These are phyloP conservation scores for Cheumatopsyche charites DNA, from an alignment of 1,140 invertebrate species.

Conservation along the genomic window DNA sequence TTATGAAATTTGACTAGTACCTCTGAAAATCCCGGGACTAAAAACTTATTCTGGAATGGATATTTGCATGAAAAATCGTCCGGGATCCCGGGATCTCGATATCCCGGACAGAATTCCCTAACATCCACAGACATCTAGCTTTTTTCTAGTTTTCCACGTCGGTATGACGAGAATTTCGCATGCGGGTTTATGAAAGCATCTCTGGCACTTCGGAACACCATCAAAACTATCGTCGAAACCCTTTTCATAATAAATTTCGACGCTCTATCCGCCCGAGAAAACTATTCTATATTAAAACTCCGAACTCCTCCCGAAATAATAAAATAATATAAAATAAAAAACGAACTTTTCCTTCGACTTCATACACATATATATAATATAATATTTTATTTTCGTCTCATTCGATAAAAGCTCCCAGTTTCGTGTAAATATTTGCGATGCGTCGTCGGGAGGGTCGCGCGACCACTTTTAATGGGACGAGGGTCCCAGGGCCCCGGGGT, in stretches of 20 bases:
- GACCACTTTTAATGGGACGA: slow-evolving; percentile 13
- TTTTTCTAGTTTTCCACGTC: background rate
- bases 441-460: background rate
- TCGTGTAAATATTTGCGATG: slow-evolving; percentile 19
- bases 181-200: slow-evolving; percentile 15
- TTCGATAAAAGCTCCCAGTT: slow-evolving; percentile 12
- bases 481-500: background rate
- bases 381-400: background rate
- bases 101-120: too few species aligned
- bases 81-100: too few species aligned
- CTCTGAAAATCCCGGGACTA: too few species aligned
- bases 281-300: slow-evolving; percentile 14
- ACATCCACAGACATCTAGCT: too few species aligned
- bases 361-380: background rate
- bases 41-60: too few species aligned
- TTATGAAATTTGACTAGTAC: too few species aligned
- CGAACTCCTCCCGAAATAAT: background rate
- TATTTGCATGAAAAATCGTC: too few species aligned
- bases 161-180: slow-evolving; percentile 14
- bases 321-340: background rate
- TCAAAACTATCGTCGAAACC: slow-evolving; percentile 14
- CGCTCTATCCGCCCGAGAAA: slow-evolving; percentile 5
- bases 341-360: background rate
- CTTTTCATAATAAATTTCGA: slow-evolving; percentile 11
- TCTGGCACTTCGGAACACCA: background rate